phyloP scores from a whole-genome alignment of 2,113 vertebrate species.

The rat (Rattus norvegicus) region DNA sequence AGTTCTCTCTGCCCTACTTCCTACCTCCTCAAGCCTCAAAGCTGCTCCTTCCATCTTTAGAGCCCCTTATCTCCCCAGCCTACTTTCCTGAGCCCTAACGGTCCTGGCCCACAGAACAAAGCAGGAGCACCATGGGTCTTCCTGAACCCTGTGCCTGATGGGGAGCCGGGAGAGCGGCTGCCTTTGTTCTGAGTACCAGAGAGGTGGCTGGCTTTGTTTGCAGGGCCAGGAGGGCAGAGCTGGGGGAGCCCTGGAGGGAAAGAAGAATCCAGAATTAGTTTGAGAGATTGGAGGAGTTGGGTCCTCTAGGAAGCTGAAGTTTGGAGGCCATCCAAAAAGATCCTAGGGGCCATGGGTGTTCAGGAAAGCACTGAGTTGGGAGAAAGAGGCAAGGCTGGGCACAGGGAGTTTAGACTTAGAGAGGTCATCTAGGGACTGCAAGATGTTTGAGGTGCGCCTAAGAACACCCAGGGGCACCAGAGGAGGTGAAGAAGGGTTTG shows the following conservation, averaged over 20 bases:
- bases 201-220: conserved; percentile 79
- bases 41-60: not conserved
- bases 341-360: not conserved
- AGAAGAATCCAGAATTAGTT: not conserved
- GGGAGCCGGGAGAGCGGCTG: conserved; percentile 39
- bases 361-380: not conserved
- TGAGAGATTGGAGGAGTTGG: conserved; percentile 13
- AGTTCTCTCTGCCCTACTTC: conserved; percentile 59
- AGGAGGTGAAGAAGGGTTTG: not conserved
- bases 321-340: not conserved
- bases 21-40: conserved; percentile 52
- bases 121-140: not conserved
- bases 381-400: not conserved
- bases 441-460: not conserved
- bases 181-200: conserved; percentile 69
- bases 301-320: not conserved
- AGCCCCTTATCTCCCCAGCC: not conserved
- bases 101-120: conserved; percentile 69
- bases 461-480: not conserved
- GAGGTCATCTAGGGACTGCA: not conserved
- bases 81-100: not conserved
- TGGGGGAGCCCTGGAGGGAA: not conserved
- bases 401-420: not conserved
- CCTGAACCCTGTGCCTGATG: not conserved
- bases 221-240: not conserved